Base-by-base conservation (phyloP, 2,797 vertebrate species). In the Manis crassicaudata region DNA sequence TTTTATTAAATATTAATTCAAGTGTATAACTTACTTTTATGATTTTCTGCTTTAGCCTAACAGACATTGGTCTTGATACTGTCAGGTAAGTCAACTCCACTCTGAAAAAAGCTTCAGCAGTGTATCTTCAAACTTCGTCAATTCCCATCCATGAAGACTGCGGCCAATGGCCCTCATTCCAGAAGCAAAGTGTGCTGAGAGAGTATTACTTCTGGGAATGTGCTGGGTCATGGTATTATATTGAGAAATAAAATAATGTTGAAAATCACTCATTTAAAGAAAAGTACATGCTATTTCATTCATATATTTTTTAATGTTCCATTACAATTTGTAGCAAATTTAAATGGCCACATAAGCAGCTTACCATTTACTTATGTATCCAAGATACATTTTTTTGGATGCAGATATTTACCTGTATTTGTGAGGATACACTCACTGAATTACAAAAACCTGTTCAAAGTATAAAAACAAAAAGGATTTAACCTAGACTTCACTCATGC, bases 1-100 rank as follows among this genome's bases (percentile, higher is more conserved):
- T 84, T 65, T 86, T 52, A 88, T 70, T 83, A 75, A 56, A 81
- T 91, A 11, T 46, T 92, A 77, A 65, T 54, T 88, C 27, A 82
- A 16, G 10, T 80, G 6, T 50, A 40, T 13, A 67, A 76, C 77
- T 37, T 70, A 68, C 18, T 85, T 92, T 73, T 81, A 79, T 40
- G 35, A 63, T 88, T 88, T 72, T 5, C 21, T 70, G 29, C 29
- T 81, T 72, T 56, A 90, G n/a, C 13, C 43, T 86, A 70, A 82
- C 5, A 75, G n/a, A 1, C 16, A 76, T 12, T 8, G 2, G 18
- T 75, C 29, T 88, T 90, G n/a, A 76, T 73, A 85, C 62, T 76
- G 27, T 72, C 43, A 79, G 25, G 63, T 82, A 75, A 50, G 4
- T 88, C 12, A 90, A 68, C n/a, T 58, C 3, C 16, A 60, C 21